phyloP scores from a whole-genome alignment of 2,113 vertebrate species.

The Cavia porcellus region DNA sequence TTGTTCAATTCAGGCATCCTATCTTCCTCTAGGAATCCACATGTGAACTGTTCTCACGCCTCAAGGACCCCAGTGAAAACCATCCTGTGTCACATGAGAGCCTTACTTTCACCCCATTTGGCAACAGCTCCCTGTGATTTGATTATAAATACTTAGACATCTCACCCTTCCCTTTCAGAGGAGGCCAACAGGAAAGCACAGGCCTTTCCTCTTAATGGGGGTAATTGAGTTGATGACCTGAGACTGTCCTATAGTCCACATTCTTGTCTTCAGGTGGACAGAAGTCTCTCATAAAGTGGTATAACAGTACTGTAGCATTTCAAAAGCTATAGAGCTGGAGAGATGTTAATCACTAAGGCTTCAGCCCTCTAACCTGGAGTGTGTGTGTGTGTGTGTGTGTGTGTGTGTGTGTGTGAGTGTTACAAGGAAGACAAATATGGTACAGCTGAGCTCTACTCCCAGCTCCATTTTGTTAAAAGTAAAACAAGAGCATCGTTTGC shows the following conservation, averaged over 20 bases:
- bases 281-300: neutral
- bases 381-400: neutral
- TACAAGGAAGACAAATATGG: neutral
- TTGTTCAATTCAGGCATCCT: neutral
- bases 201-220: neutral
- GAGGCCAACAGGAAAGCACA: neutral
- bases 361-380: neutral
- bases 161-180: neutral
- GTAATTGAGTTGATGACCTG: neutral
- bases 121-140: neutral
- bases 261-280: neutral
- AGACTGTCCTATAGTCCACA: neutral
- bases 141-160: neutral
- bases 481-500: neutral
- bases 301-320: neutral
- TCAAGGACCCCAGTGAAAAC: neutral
- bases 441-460: neutral
- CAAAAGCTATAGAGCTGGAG: neutral
- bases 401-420: no score
- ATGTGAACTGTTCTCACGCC: neutral
- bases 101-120: neutral
- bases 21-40: neutral
- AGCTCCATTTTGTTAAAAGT: neutral
- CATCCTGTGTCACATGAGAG: neutral
- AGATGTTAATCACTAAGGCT: neutral